Conservation (phyloP, 1,140 invertebrate species). For the Penaeus vannamei region DNA sequence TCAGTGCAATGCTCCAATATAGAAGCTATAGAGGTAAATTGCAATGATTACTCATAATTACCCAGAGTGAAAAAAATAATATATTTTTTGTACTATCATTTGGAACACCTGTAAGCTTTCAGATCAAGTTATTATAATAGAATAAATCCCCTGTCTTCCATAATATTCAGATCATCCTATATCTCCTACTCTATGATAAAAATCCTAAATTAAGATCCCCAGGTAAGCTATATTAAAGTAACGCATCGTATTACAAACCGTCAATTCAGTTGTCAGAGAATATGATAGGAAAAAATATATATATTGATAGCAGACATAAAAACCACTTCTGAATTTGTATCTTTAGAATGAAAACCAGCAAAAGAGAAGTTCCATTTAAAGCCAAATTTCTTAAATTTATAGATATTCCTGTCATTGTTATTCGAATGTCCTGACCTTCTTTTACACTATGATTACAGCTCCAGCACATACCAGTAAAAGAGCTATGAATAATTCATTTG, state of each 20-base stretch:
- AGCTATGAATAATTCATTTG: conserved; percentile 41
- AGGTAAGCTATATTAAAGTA: background rate
- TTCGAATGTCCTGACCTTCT: conserved; percentile 28
- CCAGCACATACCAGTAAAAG: conserved; percentile 39
- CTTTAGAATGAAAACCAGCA: conserved; percentile 42
- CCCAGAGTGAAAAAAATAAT: too few relatives aligned
- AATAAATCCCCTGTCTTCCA: too few relatives aligned
- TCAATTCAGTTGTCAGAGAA: background rate
- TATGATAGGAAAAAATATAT: background rate
- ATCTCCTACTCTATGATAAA: too few relatives aligned
- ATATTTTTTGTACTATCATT: too few relatives aligned
- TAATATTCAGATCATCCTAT: too few relatives aligned
- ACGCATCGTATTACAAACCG: background rate
- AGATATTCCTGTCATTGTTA: background rate
- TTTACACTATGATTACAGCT: conserved; percentile 29
- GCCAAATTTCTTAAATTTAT: background rate
- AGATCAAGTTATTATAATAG: too few relatives aligned
- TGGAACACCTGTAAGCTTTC: too few relatives aligned
- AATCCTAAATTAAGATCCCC: background rate
- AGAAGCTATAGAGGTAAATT: too few relatives aligned
- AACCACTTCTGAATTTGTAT: conserved; percentile 38
- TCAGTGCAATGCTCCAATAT: background rate
- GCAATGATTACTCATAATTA: too few relatives aligned
- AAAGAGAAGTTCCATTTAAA: conserved; percentile 10
- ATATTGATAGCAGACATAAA: conserved; percentile 33